Conservation (phyloP, 23 tunicate genomes). For the Trididemnum miniatum region DNA sequence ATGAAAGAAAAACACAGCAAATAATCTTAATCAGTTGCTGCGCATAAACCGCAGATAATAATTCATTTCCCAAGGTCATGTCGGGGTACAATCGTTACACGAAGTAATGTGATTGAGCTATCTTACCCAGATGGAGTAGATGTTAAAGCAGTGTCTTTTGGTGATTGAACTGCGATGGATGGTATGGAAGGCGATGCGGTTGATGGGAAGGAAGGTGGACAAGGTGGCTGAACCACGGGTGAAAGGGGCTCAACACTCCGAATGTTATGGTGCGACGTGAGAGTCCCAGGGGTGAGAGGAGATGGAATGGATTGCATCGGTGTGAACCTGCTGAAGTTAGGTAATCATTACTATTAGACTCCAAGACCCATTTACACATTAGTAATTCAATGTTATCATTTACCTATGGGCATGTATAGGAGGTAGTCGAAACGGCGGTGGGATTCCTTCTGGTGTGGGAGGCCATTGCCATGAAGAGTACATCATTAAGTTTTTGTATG, state of each 20-base stretch:
- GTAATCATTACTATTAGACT: not conserved
- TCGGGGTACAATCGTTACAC: too few species aligned
- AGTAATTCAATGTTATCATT: not conserved
- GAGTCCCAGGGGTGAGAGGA: slow-evolving; percentile 44
- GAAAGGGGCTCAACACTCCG: slow-evolving; percentile 35
- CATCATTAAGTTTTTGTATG: slow-evolving; percentile 45
- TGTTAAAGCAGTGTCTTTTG: slow-evolving; percentile 11
- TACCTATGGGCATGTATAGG: slow-evolving; percentile 3
- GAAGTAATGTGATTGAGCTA: too few species aligned
- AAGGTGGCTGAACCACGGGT: slow-evolving; percentile 4
- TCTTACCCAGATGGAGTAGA: slow-evolving; percentile 75
- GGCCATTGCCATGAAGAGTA: slow-evolving; percentile 64
- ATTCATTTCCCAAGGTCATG: too few species aligned
- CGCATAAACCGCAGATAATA: too few species aligned
- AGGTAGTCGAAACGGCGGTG: slow-evolving; percentile 37
- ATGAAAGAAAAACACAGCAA: too few species aligned
- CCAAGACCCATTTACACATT: not conserved
- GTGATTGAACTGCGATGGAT: not conserved
- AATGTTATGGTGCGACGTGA: slow-evolving; percentile 7
- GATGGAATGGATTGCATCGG: slow-evolving; percentile 24
- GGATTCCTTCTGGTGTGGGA: slow-evolving; percentile 33
- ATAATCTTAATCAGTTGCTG: too few species aligned
- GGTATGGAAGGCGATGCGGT: not conserved
- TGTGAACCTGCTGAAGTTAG: not conserved
- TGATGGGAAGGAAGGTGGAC: not conserved